phyloP scores from a whole-genome alignment of 2,797 vertebrate genomes.

The Adelosebastes latens region DNA sequence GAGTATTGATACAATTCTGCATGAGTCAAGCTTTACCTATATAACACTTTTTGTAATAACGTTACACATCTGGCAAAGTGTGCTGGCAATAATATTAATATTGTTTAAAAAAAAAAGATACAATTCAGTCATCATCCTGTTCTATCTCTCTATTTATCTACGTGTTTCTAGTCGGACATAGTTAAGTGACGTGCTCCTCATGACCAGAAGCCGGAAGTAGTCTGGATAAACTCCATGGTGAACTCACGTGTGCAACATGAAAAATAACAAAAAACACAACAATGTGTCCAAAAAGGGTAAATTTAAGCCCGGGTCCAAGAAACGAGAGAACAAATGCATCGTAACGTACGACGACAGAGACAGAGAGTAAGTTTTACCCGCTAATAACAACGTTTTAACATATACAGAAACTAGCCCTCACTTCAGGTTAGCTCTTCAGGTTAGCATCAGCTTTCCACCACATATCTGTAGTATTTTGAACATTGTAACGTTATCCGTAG shows the following conservation, averaged over 20 bases:
- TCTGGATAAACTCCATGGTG: too few relatives aligned
- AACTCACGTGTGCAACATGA: slow-evolving; percentile 77
- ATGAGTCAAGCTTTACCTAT: too few relatives aligned
- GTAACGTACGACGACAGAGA: slow-evolving; percentile 80
- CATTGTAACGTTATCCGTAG: not conserved
- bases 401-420: not conserved
- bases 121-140: too few relatives aligned
- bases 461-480: not conserved
- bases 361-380: slow-evolving; percentile 75
- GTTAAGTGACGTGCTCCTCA: not conserved
- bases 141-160: accelerated
- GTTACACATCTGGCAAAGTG: too few relatives aligned
- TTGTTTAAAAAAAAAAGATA: too few relatives aligned
- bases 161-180: slow-evolving; percentile 54
- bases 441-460: not conserved
- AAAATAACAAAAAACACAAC: slow-evolving; percentile 57
- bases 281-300: slow-evolving; percentile 40
- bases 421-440: not conserved
- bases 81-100: too few relatives aligned
- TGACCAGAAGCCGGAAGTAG: not conserved
- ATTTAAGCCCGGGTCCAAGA: slow-evolving; percentile 75
- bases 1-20: too few relatives aligned
- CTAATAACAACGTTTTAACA: not conserved
- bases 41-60: too few relatives aligned
- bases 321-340: slow-evolving; percentile 76